Evolutionary conservation across 2,888 invertebrate species (phyloP).

Genomic region (Augiades crinisus): DNA sequence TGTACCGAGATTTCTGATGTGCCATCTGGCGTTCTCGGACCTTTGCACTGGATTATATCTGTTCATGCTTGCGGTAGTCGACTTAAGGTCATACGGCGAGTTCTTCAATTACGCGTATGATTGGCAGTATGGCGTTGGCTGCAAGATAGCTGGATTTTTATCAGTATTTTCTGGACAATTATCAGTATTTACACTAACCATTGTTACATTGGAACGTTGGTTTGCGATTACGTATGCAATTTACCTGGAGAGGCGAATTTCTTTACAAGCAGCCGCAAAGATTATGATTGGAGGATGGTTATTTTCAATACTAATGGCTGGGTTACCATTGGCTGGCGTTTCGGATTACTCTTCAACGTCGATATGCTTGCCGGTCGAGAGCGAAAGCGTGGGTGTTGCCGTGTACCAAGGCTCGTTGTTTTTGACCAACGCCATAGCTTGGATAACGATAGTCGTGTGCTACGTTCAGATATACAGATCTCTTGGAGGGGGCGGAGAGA

Average conservation of each 20-base stretch:
- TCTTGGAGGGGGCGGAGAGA: constrained; percentile 85
- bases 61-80: constrained; percentile 90
- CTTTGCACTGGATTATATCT: constrained; percentile 93
- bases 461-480: constrained; percentile 94
- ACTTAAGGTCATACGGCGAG: constrained; percentile 90
- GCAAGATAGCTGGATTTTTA: constrained; percentile 92
- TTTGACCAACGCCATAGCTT: constrained; percentile 89
- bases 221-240: constrained; percentile 92
- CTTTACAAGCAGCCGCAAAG: constrained; percentile 85
- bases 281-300: constrained; percentile 91
- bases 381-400: constrained; percentile 84
- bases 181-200: constrained; percentile 92
- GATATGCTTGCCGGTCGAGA: constrained; percentile 94
- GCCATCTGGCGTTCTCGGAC: constrained; percentile 93
- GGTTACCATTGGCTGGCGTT: constrained; percentile 90
- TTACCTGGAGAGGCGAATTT: constrained; percentile 90
- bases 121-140: constrained; percentile 93
- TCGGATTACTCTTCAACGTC: constrained; percentile 93
- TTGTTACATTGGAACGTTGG: constrained; percentile 93
- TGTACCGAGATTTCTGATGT: constrained; percentile 73
- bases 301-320: constrained; percentile 88
- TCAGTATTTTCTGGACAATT: constrained; percentile 94
- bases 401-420: constrained; percentile 89
- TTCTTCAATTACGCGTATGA: constrained; percentile 95
- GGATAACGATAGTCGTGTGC: constrained; percentile 91